Base-by-base conservation (phyloP, 2,113 vertebrate species). In the Gymnorhina tibicen region DNA sequence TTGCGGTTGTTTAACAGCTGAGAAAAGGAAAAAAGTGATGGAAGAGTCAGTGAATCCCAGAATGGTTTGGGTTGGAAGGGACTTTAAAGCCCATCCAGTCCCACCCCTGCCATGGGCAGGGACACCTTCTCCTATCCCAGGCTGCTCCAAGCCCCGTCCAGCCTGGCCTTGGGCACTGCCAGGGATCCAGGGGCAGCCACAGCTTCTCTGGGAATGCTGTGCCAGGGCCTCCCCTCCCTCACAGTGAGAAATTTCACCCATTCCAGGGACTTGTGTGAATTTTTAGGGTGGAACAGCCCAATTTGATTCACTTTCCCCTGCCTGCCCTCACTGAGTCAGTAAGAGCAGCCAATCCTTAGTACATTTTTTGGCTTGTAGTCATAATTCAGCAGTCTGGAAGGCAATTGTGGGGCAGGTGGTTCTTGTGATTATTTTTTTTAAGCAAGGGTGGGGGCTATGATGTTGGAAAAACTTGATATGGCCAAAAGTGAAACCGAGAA, bases 151-250 rank as follows among this genome's bases (percentile, higher is more conserved):
- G 26, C 52, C 32, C 30, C 2, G 1, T 26, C 52, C 62, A 56
- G 0, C 26, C 67, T 20, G 37, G 8, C 33, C 27, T 66, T 5
- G 52, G n/a, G 0, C 44, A 20, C 15, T 81, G 0, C 42, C 42
- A 64, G 30, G 35, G 30, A 26, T 49, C 42, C 83, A 86, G 85
- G 35, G 2, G 6, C 76, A 88, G 50, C 85, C 50, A 0, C 67
- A 72, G 42, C 67, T 56, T 0, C 66, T 32, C 41, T 77, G 84
- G 21, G 11, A 4, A 37, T 2, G 17, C 62, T 27, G 14, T 27
- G 9, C 84, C 73, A 60, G 46, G 3, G 1, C 3, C 28, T 78
- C 0, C 4, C 23, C 35, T 17, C 35, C 35, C 32, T 59, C 2
- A 1, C 26, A 47, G 56, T 5, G 55, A n/a, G 4, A 20, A 15